Evolutionary conservation across 2,113 vertebrate species (phyloP).

Genomic region (Ictidomys tridecemlineatus): DNA sequence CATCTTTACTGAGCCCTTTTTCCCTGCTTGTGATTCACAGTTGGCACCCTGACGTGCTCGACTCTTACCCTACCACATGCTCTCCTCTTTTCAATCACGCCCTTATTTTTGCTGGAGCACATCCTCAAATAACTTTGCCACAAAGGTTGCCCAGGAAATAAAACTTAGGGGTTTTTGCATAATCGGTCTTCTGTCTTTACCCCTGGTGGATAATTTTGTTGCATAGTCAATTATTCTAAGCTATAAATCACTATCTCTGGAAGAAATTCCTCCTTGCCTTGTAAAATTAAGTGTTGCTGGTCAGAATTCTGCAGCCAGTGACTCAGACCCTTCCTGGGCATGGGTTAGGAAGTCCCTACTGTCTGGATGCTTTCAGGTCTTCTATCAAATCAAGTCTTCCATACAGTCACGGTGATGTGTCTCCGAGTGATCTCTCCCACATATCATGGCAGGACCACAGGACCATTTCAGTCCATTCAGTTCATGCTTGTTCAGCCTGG

Average conservation of each 20-base stretch:
- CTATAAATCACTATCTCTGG: not conserved
- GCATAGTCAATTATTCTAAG: not conserved
- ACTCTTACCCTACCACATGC: not conserved
- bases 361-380: not conserved
- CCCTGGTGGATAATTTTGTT: not conserved
- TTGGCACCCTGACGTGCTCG: not conserved
- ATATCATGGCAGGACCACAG: not conserved
- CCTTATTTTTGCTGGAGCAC: not conserved
- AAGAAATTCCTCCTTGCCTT: not conserved
- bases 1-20: not conserved
- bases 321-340: not conserved
- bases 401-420: not conserved
- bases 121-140: not conserved
- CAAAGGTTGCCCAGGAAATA: not conserved
- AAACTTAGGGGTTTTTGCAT: not conserved
- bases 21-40: not conserved
- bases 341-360: not conserved
- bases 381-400: not conserved
- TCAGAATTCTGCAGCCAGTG: not conserved
- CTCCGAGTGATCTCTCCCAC: not conserved
- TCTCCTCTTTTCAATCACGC: not conserved
- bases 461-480: not conserved
- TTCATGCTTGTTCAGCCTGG: not conserved
- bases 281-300: not conserved
- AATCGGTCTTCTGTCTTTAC: not conserved